A percentile compares a stretch with the other conserved stretches of the same genome.
Evolutionary conservation across 1,140 invertebrate species (phyloP).

Genomic region (Hyles euphorbiae): DNA sequence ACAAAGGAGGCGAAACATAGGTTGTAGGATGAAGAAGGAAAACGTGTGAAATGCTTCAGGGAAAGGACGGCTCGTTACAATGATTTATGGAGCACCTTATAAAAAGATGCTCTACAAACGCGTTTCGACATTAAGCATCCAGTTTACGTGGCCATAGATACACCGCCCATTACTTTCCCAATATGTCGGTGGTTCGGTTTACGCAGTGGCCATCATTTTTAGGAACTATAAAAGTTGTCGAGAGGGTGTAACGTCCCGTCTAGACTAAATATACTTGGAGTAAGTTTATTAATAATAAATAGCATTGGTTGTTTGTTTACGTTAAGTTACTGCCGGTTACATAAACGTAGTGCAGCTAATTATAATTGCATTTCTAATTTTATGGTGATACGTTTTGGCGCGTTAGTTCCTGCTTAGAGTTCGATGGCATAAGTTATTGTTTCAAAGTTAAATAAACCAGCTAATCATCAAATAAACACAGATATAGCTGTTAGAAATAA

Average conservation of each 20-base stretch:
- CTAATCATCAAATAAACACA: too few relatives aligned
- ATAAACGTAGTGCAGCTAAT: too few relatives aligned
- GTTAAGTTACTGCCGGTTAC: too few relatives aligned
- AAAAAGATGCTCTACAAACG: constrained; percentile 31
- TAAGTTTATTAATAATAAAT: not conserved
- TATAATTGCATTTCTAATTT: too few relatives aligned
- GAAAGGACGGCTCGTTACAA: constrained; percentile 53
- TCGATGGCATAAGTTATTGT: too few relatives aligned
- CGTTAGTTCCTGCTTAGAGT: too few relatives aligned
- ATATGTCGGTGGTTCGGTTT: constrained; percentile 8
- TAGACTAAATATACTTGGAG: not conserved
- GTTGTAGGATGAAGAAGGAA: constrained; percentile 19
- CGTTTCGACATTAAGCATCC: constrained; percentile 18
- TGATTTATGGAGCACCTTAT: constrained; percentile 54
- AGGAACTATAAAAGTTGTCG: not conserved
- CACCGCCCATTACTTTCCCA: constrained; percentile 24
- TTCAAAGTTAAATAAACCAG: too few relatives aligned
- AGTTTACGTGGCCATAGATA: constrained; percentile 39
- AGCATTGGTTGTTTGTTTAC: too few relatives aligned
- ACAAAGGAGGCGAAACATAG: too few relatives aligned
- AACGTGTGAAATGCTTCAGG: constrained; percentile 51
- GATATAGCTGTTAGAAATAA: too few relatives aligned
- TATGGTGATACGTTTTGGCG: too few relatives aligned
- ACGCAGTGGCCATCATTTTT: constrained; percentile 6
- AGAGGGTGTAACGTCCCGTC: too few relatives aligned